Evolutionary conservation across 1,140 invertebrate species (phyloP).

Genomic region (Ceratosolen solmsi): DNA sequence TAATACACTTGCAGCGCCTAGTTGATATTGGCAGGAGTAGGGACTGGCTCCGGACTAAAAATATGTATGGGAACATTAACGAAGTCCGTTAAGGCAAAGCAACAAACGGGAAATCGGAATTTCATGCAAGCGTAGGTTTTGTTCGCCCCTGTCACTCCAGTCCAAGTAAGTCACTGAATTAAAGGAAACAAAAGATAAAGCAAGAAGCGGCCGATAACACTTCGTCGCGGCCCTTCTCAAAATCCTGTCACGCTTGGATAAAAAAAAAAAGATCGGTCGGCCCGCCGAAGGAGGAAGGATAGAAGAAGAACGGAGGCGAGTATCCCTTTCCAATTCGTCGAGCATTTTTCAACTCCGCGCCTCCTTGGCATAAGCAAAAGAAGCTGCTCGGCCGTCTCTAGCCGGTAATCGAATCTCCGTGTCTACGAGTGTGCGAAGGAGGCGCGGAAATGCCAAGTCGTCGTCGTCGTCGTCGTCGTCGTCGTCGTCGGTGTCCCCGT

Average conservation of each 20-base stretch:
- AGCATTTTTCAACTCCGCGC: conserved; percentile 24
- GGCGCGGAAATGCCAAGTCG: conserved; percentile 31
- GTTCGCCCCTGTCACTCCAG: background rate
- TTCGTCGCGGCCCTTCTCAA: conserved; percentile 15
- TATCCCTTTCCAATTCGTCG: conserved; percentile 20
- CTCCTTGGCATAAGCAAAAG: conserved; percentile 36
- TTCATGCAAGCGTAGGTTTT: conserved; percentile 28
- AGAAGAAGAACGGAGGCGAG: background rate
- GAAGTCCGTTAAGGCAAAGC: background rate
- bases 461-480: background rate
- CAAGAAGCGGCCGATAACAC: conserved; percentile 30
- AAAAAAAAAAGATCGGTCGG: conserved; percentile 28
- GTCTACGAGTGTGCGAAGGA: conserved; percentile 14
- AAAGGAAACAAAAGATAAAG: conserved; percentile 5
- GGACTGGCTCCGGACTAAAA: too few relatives aligned
- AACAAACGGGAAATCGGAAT: conserved; percentile 40
- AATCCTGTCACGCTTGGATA: conserved; percentile 29
- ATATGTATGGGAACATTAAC: background rate
- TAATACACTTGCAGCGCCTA: too few relatives aligned
- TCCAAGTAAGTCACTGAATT: conserved; percentile 34
- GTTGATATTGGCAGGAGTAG: too few relatives aligned
- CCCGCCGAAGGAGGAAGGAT: background rate
- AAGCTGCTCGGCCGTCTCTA: conserved; percentile 1
- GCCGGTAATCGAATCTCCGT: conserved; percentile 44
- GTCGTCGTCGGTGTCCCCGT: too few relatives aligned